These are phyloP conservation scores for Dryocosmus kuriphilus DNA, from an alignment of 2,888 invertebrate species.

Conservation along the genomic window DNA sequence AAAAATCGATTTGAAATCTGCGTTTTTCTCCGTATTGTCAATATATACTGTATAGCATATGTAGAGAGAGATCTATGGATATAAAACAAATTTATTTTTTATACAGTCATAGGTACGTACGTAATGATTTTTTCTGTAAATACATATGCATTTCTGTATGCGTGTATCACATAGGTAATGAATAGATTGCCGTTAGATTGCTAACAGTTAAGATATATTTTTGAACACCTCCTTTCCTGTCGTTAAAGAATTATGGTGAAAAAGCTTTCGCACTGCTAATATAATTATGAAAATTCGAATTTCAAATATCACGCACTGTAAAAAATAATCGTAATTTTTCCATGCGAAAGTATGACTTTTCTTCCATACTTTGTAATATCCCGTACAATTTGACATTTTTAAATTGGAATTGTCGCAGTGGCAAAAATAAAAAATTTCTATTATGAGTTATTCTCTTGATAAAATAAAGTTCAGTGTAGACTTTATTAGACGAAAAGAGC, in stretches of 20 bases:
- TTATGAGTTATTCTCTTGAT: too few relatives aligned
- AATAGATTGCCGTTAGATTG: background rate
- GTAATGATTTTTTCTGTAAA: slow-evolving; percentile 3
- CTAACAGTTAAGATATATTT: background rate
- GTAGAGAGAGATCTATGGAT: background rate
- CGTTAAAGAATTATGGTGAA: background rate
- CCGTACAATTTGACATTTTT: too few relatives aligned
- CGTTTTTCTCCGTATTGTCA: too few relatives aligned
- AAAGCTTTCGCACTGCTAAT: background rate
- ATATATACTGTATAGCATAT: background rate
- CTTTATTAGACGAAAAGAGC: too few relatives aligned
- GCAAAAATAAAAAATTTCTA: too few relatives aligned
- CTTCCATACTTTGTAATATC: too few relatives aligned
- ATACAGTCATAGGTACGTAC: slow-evolving; percentile 25
- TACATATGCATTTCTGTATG: slow-evolving; percentile 21
- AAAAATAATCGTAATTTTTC: too few relatives aligned
- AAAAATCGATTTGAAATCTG: too few relatives aligned
- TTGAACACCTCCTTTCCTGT: background rate
- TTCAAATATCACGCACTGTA: background rate
- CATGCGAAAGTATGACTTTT: too few relatives aligned
- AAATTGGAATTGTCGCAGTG: too few relatives aligned
- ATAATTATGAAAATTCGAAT: background rate
- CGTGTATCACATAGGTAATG: background rate
- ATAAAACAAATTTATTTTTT: slow-evolving; percentile 40
- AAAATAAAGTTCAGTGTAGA: too few relatives aligned